These are phyloP conservation scores for Octodon degus DNA, from an alignment of 2,113 vertebrate species.

Conservation along the genomic window DNA sequence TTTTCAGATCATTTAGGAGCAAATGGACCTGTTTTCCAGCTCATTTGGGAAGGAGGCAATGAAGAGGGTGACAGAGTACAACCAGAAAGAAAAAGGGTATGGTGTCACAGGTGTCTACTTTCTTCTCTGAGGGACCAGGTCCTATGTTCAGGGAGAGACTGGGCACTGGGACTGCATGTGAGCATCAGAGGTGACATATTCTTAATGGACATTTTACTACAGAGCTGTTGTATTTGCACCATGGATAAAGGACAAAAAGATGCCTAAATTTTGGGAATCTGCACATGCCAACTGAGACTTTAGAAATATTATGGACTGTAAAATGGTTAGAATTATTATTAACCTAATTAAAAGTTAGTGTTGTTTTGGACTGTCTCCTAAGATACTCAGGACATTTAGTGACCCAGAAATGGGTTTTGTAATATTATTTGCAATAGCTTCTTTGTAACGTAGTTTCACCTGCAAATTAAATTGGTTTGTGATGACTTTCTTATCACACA, in stretches of 20 bases:
- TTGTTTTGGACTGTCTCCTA: not conserved
- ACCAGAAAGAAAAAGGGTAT: not conserved
- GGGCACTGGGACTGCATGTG: not conserved
- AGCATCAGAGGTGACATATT: not conserved
- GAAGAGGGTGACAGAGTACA: not conserved
- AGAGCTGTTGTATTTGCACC: not conserved
- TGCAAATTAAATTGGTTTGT: not conserved
- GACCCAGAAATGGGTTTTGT: not conserved
- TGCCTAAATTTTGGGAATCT: not conserved
- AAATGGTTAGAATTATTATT: conserved; percentile 5
- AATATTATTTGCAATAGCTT: not conserved
- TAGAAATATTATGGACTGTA: not conserved
- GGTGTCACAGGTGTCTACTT: rapidly evolving
- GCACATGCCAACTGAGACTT: not conserved
- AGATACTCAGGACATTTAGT: not conserved
- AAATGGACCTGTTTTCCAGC: not conserved
- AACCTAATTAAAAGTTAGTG: conserved; percentile 20
- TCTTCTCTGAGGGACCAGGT: not conserved
- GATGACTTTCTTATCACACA: not conserved
- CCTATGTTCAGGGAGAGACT: too few relatives aligned
- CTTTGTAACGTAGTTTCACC: not conserved
- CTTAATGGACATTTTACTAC: not conserved
- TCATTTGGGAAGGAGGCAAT: not conserved
- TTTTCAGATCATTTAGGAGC: not conserved
- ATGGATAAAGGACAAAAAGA: not conserved